Evolutionary conservation across 2,888 invertebrate species (phyloP), one percentile per base, ranked within the genome.

Genomic region (Salticus scenicus): DNA sequence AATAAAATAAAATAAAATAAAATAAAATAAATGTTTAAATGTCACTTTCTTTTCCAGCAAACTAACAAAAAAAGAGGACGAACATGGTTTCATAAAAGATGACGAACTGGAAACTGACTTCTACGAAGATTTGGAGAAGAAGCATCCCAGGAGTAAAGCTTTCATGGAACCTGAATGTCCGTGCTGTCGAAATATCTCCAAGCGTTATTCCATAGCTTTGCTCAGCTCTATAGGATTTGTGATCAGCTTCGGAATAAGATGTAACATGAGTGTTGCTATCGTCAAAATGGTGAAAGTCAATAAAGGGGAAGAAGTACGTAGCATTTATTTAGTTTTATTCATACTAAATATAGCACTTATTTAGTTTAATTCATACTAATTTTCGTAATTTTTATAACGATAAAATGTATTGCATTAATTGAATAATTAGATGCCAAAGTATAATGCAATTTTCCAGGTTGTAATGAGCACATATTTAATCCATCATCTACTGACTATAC

Each of bases 191-290:
- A 90, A 90, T 88, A 92, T 97, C 89, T 94, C 94, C 89, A 96
- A 97, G 90, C 94, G 97, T 88, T 97, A 95, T 92, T 97, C 97
- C 8, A 89, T 90, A 1, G 89, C 90, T 24, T 33, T 90, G 14
- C 82, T 90, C 12, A 87, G 88, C 41, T 89, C 89, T 1, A 71
- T 90, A 10, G 93, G 97, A 79, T 97, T 97, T 92, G 94, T 97
- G 91, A 97, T 97, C 90, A 97, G 97, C 92, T 97, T 98, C 90
- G 99, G 99, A 24, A 99, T 99, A 95, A 94, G 99, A 82, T 98
- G 98, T 92, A 99, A 99, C 92, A 97, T 99, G 96, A 97, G 98
- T 77, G 97, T 99, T 92, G 98, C 99, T 69, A 97, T 98, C 91
- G 94, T 97, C 82, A 95, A 95, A 91, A 93, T 94, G 93, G 92